Base-by-base conservation (phyloP, 2,797 vertebrate species). In the Masticophis lateralis region DNA sequence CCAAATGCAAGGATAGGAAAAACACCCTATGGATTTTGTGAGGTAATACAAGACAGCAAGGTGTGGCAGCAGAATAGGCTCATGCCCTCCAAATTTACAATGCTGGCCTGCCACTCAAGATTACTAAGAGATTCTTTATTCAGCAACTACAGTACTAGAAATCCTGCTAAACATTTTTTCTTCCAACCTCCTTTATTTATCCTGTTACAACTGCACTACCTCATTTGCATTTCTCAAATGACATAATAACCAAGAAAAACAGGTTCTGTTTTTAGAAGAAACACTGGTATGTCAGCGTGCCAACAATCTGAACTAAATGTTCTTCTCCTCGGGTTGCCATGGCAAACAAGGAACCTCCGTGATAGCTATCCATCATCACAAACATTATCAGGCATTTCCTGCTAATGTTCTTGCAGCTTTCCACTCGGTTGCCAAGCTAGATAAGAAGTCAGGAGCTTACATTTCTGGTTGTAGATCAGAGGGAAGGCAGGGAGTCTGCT, bases 291-390 rank as follows among this genome's bases (percentile, higher is more conserved):
- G 93, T 95, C 94, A 93, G 90, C 88, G 43, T 93, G 91, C 92
- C 92, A 93, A 66, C 93, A 92, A 90, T 92, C 63, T 53, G 88
- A 51, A 86, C 28, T 91, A 95, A 96, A 95, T 96, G 66, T 91
- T 88, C 95, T 95, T 96, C 95, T 96, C 89, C 59, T 87, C 93
- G 93, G 93, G 94, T 96, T 96, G 93, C 95, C 91, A 94, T 94
- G 95, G 94, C 55, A 83, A 96, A 96, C 94, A 57, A 93, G 95
- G 92, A 96, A 92, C 90, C 90, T 92, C 53, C 94, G 87, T 92
- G 94, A 25, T 91, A 90, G 89, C 60, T 0, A 25, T 93, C 83
- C 89, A 95, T 95, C 86, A 95, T 94, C 94, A 51, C 61, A 94
- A 96, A 93, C 51, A 74, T 88, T 94, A 92, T 92, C 86, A 90